Evolutionary conservation across 2,113 vertebrate genomes (phyloP).

Genomic region (Xiphophorus couchianus): DNA sequence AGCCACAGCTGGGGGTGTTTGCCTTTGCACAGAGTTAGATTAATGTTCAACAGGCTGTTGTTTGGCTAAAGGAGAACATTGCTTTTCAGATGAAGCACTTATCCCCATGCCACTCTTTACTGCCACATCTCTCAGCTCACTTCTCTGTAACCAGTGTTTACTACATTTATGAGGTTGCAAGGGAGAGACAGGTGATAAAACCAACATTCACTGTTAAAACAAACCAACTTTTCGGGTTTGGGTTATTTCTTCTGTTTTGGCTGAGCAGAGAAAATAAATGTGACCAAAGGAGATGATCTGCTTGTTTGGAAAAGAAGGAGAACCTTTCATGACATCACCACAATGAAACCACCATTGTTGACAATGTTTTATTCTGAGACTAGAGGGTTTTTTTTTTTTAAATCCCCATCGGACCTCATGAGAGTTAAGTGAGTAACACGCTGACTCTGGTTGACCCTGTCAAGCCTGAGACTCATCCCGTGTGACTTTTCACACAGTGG

Average conservation of each 20-base stretch:
- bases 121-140: constrained; percentile 19
- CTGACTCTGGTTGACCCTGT: constrained; percentile 42
- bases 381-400: constrained; percentile 40
- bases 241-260: constrained; percentile 26
- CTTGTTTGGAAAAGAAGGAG: constrained; percentile 44
- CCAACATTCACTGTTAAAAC: constrained; percentile 21
- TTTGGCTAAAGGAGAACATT: constrained; percentile 58
- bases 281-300: constrained; percentile 36
- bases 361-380: constrained; percentile 43
- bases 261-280: constrained; percentile 39
- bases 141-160: constrained; percentile 11
- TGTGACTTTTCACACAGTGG: constrained; percentile 42
- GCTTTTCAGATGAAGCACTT: constrained; percentile 39
- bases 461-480: constrained; percentile 41
- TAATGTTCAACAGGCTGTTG: constrained; percentile 74
- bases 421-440: constrained; percentile 42
- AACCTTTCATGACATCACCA: constrained; percentile 44
- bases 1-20: constrained; percentile 66
- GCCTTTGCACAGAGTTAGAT: constrained; percentile 62
- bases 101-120: constrained; percentile 9
- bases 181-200: constrained; percentile 50
- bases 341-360: constrained; percentile 37
- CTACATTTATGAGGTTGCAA: constrained; percentile 20
- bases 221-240: constrained; percentile 20
- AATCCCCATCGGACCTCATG: constrained; percentile 9